Percentiles rank a stretch among this genome's conserved stretches.
Evolutionary conservation across 35 echinoderm and acorn worm genomes (phyloP).

Genomic region (Stichopus chloronotus): DNA sequence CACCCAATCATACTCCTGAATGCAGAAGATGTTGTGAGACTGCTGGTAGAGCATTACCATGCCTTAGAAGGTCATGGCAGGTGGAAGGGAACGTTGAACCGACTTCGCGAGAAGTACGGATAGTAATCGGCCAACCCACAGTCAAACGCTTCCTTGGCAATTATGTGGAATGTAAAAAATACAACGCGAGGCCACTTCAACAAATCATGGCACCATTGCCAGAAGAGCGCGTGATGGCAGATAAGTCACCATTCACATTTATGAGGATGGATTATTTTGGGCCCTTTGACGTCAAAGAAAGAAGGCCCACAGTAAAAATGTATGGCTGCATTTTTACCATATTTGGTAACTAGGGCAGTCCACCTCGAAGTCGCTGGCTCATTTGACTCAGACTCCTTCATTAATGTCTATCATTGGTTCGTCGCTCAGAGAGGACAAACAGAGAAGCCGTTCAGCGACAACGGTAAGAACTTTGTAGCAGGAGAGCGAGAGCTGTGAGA

Average conservation of each 20-base stretch:
- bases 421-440: slow-evolving; percentile 36
- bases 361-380: slow-evolving; percentile 56
- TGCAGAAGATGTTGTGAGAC: no score
- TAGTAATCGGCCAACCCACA: no score
- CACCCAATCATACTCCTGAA: no score
- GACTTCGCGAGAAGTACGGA: no score
- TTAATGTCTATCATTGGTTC: slow-evolving; percentile 60
- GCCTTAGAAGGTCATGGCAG: no score
- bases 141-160: not conserved
- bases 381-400: slow-evolving; percentile 45
- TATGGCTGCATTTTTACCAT: slow-evolving; percentile 79
- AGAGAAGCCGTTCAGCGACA: not conserved
- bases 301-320: slow-evolving; percentile 39
- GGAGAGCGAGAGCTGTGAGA: no score
- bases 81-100: no score
- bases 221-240: slow-evolving; percentile 16
- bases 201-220: slow-evolving; percentile 75
- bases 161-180: slow-evolving; percentile 25
- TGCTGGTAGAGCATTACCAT: no score
- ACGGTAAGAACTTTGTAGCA: no score
- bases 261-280: not conserved
- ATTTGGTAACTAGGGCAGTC: slow-evolving; percentile 50
- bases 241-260: slow-evolving; percentile 55
- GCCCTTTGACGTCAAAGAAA: no score
- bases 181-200: not conserved